Evolutionary conservation across 2,797 vertebrate genomes (phyloP).

Genomic region (Rhincodon typus): DNA sequence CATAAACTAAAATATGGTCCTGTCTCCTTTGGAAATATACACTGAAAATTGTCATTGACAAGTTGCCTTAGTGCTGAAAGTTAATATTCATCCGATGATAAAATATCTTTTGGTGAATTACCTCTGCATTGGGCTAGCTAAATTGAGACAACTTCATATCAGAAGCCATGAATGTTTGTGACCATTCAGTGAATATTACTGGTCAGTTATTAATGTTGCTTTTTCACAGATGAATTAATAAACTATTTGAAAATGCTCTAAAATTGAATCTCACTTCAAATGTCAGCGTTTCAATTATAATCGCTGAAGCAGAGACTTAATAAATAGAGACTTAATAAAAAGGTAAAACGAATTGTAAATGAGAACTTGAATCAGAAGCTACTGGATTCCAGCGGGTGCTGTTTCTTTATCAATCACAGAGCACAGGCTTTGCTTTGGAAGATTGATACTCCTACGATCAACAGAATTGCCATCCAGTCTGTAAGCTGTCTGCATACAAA

Average conservation of each 20-base stretch:
- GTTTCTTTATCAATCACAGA: not conserved
- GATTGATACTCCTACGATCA: not conserved
- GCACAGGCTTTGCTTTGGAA: not conserved
- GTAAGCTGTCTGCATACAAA: not conserved
- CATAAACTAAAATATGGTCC: not conserved
- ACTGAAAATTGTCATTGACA: too few species aligned
- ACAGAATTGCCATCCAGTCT: not conserved
- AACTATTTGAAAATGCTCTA: slow-evolving; percentile 37
- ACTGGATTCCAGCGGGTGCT: not conserved
- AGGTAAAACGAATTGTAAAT: not conserved
- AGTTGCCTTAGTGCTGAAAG: too few species aligned
- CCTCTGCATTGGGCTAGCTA: not conserved
- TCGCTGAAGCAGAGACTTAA: slow-evolving; percentile 39
- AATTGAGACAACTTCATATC: slow-evolving; percentile 38
- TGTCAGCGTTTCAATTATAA: slow-evolving; percentile 36
- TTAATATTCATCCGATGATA: not conserved
- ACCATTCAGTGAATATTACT: not conserved
- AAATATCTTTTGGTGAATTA: not conserved
- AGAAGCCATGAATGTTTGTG: slow-evolving; percentile 33
- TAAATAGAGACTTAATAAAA: not conserved
- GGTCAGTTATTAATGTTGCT: not conserved
- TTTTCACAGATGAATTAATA: slow-evolving; percentile 29
- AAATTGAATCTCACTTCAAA: slow-evolving; percentile 39
- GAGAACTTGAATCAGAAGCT: not conserved
- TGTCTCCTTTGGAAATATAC: not conserved